Conservation (phyloP, 2,797 vertebrate species). For the Heteromormyrus szaboi region DNA sequence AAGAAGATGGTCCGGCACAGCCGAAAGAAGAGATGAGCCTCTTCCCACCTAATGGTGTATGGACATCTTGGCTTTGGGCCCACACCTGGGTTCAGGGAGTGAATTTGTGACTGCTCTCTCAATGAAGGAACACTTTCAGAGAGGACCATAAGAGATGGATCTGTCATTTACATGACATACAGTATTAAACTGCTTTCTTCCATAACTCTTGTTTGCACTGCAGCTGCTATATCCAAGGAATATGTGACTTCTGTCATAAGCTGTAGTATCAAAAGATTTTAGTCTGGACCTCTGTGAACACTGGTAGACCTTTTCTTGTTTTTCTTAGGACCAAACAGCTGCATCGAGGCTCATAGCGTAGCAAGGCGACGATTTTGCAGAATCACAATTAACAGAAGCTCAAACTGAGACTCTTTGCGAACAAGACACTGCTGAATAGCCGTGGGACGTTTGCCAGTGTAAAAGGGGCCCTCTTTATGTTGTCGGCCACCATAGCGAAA, state of each 20-base stretch:
- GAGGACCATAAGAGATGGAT: slow-evolving; percentile 51
- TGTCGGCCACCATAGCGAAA: not conserved
- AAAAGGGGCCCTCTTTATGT: slow-evolving; percentile 22
- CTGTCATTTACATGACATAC: slow-evolving; percentile 47
- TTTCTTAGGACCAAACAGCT: slow-evolving; percentile 24
- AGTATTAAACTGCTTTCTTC: slow-evolving; percentile 47
- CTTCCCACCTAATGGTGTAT: not conserved
- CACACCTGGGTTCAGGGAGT: slow-evolving; percentile 32
- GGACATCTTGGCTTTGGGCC: slow-evolving; percentile 31
- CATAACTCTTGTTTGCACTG: slow-evolving; percentile 36
- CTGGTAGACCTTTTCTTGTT: slow-evolving; percentile 20
- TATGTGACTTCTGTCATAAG: slow-evolving; percentile 38
- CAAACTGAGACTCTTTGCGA: slow-evolving; percentile 27
- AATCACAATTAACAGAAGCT: slow-evolving; percentile 16
- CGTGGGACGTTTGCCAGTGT: slow-evolving; percentile 27
- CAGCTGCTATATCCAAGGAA: slow-evolving; percentile 40
- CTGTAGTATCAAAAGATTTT: slow-evolving; percentile 32
- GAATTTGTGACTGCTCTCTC: slow-evolving; percentile 42
- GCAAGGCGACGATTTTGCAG: slow-evolving; percentile 27
- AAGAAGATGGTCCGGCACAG: slow-evolving; percentile 71
- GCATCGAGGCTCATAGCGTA: slow-evolving; percentile 27
- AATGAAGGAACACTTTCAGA: slow-evolving; percentile 43
- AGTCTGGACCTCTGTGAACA: slow-evolving; percentile 28
- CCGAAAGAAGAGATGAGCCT: slow-evolving; percentile 69
- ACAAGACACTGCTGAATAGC: slow-evolving; percentile 27